Base-by-base conservation (phyloP, 2,113 vertebrate species). In the Passer montanus region DNA sequence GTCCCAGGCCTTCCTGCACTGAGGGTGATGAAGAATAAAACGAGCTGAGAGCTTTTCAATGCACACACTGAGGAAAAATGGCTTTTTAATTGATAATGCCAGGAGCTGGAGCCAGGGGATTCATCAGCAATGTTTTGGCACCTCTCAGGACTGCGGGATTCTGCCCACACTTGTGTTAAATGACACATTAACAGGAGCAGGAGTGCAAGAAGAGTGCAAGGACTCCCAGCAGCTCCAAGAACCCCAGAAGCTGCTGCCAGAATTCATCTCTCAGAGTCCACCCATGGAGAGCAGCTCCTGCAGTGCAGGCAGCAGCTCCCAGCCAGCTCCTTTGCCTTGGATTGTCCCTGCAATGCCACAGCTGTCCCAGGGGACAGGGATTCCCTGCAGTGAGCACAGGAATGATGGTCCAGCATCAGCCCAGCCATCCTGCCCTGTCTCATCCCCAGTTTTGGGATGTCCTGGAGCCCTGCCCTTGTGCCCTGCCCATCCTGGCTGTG, bases 31-130 rank as follows among this genome's bases (percentile, higher is more conserved):
- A 41, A 84, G 77, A 86, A 90, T 22, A 73, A 93, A 84, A 88
- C 19, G 59, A 86, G 64, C 28, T 6, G 58, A 74, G 50, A 60
- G 35, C 35, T 80, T 69, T 79, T 64, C 53, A 70, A 11, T 3
- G 67, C 64, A 73, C 70, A 41, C 55, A 27, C 7, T 21, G 88
- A 92, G 75, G 49, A 94, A n/a, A 95, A 97, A 85, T 56, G 67
- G 26, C n/a, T 96, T 97, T 91, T 90, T 66, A 93, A 88, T 30
- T 85, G 70, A 73, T 46, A 80, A 84, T 43, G 70, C 78, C 85
- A 80, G 59, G 31, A 74, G 62, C 62, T 87, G 90, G 73, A 82
- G 95, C 66, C 88, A 93, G 79, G 50, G 78, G 74, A 92, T 83
- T 70, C 85, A 92, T 83, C 88, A 92, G 72, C 46, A 4, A 5